Evolutionary conservation across 1,140 invertebrate genomes (phyloP).

Genomic region (Danaus plexippus): DNA sequence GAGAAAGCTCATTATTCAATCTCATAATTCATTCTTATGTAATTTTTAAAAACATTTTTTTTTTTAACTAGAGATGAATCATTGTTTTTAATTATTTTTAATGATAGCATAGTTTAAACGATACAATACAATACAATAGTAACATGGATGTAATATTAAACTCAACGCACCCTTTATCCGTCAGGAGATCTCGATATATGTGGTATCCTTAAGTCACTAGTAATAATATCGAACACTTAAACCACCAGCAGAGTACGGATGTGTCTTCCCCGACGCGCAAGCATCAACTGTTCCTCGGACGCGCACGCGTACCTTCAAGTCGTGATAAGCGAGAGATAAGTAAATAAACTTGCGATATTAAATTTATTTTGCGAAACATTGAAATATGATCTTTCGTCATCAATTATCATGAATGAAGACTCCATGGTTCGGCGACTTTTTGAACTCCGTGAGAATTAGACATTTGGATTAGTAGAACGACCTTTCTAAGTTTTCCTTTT

Average conservation of each 20-base stretch:
- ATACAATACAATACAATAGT: too few relatives aligned
- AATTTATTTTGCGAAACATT: slow-evolving; percentile 35
- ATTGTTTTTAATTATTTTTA: too few relatives aligned
- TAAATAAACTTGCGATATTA: slow-evolving; percentile 39
- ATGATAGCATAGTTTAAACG: too few relatives aligned
- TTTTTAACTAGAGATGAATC: too few relatives aligned
- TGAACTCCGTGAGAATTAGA: slow-evolving; percentile 22
- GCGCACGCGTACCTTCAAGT: slow-evolving; percentile 31
- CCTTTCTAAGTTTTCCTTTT: slow-evolving; percentile 9
- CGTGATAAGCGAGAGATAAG: slow-evolving; percentile 59
- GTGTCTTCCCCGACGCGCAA: slow-evolving; percentile 61
- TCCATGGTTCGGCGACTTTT: slow-evolving; percentile 20
- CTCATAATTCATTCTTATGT: slow-evolving; percentile 30
- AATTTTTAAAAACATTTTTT: slow-evolving; percentile 25
- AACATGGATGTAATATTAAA: too few relatives aligned
- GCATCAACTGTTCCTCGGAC: slow-evolving; percentile 55
- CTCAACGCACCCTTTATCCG: slow-evolving; percentile 17
- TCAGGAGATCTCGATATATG: slow-evolving; percentile 11
- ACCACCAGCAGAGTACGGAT: slow-evolving; percentile 34
- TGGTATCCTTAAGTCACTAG: slow-evolving; percentile 24
- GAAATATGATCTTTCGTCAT: slow-evolving; percentile 26
- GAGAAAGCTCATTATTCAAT: slow-evolving; percentile 43
- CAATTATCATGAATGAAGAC: slow-evolving; percentile 26
- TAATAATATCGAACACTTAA: slow-evolving; percentile 17
- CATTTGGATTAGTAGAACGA: slow-evolving; percentile 12